Base-by-base conservation (phyloP, 2,797 vertebrate species). In the Pangasius djambal region DNA sequence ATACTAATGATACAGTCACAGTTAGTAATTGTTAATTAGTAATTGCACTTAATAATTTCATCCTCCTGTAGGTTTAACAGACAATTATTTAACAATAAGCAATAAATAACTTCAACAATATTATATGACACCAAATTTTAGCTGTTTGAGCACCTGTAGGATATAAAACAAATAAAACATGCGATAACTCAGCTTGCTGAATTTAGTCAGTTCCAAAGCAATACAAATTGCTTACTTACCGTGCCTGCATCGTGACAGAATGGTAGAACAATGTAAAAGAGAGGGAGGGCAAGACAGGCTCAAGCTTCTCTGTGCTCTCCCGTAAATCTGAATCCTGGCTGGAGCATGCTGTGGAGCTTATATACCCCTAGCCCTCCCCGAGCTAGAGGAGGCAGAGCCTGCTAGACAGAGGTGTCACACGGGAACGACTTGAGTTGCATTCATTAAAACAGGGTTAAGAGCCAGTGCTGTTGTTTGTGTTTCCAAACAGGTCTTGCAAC, bases 371-470 rank as follows among this genome's bases (percentile, higher is more conserved):
- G n/a, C 86, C 57, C 86, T 83, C 88, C 85, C 37, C 65, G 28
- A 75, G 50, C 83, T 57, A 85, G 82, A 88, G 86, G 89, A 91
- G 92, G 91, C 87, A 50, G 90, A 74, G 92, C 90, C 69, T 86
- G 57, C 40, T 15, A 86, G 81, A 77, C 85, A 70, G 89, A 91
- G 91, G 92, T 90, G 92, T 90, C 78, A 86, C 90, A 88, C 69
- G 59, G 88, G 88, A 89, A 88, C 85, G 65, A 88, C 90, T 92
- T 86, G 88, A 83, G 88, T 90, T 92, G 91, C 89, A 90, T 89
- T 92, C 88, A 92, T 93, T 92, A 92, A 91, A 93, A 92, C 86
- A 89, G 92, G 89, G 91, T 92, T 92, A 92, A 89, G 89, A 92
- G 86, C 65, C 37, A 86, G 69, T 85, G 88, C 85, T 87, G 74